These are phyloP conservation scores for Acleris laterana DNA, from an alignment of 2,888 invertebrate genomes.

Conservation along the genomic window DNA sequence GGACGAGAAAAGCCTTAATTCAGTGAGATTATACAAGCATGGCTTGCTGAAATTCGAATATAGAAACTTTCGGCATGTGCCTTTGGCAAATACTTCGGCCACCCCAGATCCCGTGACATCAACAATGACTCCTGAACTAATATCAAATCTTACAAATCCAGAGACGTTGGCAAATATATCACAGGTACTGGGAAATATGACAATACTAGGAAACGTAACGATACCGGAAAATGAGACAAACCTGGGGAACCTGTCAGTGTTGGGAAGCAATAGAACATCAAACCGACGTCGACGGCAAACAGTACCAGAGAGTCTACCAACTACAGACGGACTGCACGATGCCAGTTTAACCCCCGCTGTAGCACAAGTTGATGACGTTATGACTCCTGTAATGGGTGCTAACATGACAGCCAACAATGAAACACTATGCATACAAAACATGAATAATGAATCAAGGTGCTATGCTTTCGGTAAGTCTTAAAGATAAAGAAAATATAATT, in stretches of 20 bases:
- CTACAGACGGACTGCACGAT: constrained; percentile 25
- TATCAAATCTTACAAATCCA: constrained; percentile 9
- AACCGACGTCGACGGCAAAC: constrained; percentile 17
- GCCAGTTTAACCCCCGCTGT: constrained; percentile 2
- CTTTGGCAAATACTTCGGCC: constrained; percentile 42
- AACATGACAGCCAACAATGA: constrained; percentile 39
- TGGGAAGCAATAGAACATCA: not conserved
- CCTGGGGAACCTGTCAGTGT: not conserved
- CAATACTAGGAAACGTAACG: not conserved
- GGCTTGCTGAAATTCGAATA: constrained; percentile 62
- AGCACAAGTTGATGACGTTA: not conserved
- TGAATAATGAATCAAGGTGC: constrained; percentile 54
- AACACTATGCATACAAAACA: constrained; percentile 56
- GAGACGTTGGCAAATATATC: constrained; percentile 7
- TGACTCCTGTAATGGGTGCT: constrained; percentile 12
- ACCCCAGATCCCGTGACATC: constrained; percentile 13
- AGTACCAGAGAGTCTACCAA: constrained; percentile 22
- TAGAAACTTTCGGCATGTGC: constrained; percentile 54
- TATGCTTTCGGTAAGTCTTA: constrained; percentile 62
- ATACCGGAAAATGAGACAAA: constrained; percentile 10
- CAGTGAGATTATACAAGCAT: constrained; percentile 54
- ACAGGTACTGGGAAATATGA: constrained; percentile 7
- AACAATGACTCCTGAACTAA: constrained; percentile 15
- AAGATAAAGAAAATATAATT: not conserved
- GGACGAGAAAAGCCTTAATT: constrained; percentile 53